Percentiles rank a stretch among this genome's conserved stretches.
phyloP scores from a whole-genome alignment of 2,797 vertebrate species.

The Sarcophilus harrisii region DNA sequence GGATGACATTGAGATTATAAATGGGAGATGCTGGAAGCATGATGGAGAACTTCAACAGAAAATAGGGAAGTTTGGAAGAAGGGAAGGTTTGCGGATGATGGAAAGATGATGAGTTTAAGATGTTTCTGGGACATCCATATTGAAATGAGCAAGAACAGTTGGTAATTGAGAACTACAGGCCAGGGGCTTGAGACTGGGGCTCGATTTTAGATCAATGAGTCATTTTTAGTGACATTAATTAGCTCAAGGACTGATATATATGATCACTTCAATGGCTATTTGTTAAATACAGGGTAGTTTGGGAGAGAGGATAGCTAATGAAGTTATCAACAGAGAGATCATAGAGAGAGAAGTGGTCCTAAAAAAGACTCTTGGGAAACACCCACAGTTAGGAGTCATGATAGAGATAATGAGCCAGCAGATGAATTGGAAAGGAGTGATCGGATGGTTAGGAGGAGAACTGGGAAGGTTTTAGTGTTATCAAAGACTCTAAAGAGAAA shows the following conservation, averaged over 20 bases:
- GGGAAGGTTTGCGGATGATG: background rate
- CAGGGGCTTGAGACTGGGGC: background rate
- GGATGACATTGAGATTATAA: background rate
- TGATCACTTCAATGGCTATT: too few relatives aligned
- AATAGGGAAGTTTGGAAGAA: background rate
- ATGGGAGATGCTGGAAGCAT: background rate
- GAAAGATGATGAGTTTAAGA: background rate
- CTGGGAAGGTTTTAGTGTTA: background rate
- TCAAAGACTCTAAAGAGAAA: background rate
- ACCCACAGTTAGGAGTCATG: background rate
- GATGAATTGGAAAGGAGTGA: background rate
- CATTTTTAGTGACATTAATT: background rate
- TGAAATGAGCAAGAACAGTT: background rate
- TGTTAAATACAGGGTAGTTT: too few relatives aligned
- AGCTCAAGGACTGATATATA: background rate
- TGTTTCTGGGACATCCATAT: background rate
- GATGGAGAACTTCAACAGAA: background rate
- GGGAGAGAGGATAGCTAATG: background rate
- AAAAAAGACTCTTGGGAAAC: background rate
- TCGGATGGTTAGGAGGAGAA: background rate
- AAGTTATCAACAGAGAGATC: background rate
- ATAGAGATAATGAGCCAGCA: background rate
- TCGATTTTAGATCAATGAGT: background rate
- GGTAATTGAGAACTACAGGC: background rate
- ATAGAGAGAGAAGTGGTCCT: background rate